Base-by-base conservation (phyloP, 2,888 invertebrate genomes). In the Galeruca laticollis region DNA sequence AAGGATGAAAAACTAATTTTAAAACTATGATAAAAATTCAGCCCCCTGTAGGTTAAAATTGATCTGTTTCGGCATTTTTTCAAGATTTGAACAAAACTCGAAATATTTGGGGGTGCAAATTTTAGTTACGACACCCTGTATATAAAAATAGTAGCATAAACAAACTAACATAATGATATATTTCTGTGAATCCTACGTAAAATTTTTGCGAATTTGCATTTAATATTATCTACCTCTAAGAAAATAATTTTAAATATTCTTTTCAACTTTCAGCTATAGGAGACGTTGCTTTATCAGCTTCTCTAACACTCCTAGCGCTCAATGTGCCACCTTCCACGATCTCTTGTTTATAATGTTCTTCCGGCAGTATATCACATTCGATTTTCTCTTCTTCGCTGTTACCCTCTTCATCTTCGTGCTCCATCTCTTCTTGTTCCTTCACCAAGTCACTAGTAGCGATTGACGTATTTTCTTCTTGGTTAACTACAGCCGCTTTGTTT, bases 241-340 rank as follows among this genome's bases (percentile, higher is more conserved):
- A 26, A 26, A 1, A 2, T 18, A 18, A 20, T 13, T 1, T 60
- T 54, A 8, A 47, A 49, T 69, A 56, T 21, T 67, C 60, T 2
- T 20, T 62, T 47, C 64, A 68, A 11, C 47, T 57, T 2, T 67
- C 70, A 47, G 59, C 63, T 18, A 75, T 63, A 2, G 89, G 89
- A 0, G 89, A 89, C 0, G 89, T 89, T 0, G 88, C 88, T 76
- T 89, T 89, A 73, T 89, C 88, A 6, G 79, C 81, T 57, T 66
- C 66, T 51, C 51, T 51, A 21, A 26, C 37, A 15, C 35, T 57
- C 15, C 33, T 15, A 35, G 72, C 78, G 40, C 62, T 74, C 18
- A 66, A 47, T 13, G 63, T 33, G 10, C 21, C 69, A 60, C 72
- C 74, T 26, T 75, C 76, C 6, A 73, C 75, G 5, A 69, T 75